Evolutionary conservation across 1,140 invertebrate genomes (phyloP).

Genomic region (Pentalonia nigronervosa): DNA sequence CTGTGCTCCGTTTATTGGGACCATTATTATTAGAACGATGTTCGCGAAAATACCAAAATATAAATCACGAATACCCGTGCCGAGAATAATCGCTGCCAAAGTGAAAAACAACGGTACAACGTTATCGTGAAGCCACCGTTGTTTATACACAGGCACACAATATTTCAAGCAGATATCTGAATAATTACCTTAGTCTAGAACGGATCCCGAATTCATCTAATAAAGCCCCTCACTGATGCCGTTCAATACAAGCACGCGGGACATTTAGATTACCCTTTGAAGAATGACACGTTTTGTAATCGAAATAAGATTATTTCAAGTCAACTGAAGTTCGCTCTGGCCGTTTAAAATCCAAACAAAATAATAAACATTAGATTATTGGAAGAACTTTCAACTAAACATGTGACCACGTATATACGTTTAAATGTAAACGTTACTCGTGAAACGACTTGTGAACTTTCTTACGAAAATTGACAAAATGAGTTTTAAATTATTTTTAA

Average conservation of each 20-base stretch:
- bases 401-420: background rate
- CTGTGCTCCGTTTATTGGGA: background rate
- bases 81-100: background rate
- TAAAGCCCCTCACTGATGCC: too few species aligned
- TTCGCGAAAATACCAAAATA: background rate
- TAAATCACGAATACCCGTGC: background rate
- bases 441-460: too few species aligned
- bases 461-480: too few species aligned
- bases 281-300: background rate
- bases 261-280: background rate
- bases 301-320: background rate
- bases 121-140: background rate
- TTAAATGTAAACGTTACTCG: background rate
- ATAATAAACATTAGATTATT: background rate
- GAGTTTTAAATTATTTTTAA: too few species aligned
- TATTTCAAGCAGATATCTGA: background rate
- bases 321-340: background rate
- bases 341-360: background rate
- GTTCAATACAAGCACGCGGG: too few species aligned
- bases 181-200: background rate
- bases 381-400: background rate
- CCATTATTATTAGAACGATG: background rate
- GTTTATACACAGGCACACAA: background rate
- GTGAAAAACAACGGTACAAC: background rate
- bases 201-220: background rate